These are phyloP conservation scores for Tupaia chinensis DNA, from an alignment of 2,113 vertebrate genomes.

Conservation along the genomic window DNA sequence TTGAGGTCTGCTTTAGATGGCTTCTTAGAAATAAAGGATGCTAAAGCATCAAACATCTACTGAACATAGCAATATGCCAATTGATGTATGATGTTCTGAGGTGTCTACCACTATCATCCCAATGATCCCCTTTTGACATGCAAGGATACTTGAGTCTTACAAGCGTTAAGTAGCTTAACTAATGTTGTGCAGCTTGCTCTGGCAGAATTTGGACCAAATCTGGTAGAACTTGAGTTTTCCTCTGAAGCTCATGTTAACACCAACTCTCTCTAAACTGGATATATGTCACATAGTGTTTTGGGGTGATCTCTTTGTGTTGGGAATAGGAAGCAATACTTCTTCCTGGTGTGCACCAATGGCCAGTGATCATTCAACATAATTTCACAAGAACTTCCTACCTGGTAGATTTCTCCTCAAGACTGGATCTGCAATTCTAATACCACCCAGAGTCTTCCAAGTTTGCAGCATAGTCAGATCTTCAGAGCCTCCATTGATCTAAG, in stretches of 20 bases:
- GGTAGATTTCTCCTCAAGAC: not conserved
- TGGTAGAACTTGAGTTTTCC: not conserved
- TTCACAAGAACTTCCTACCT: not conserved
- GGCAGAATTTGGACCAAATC: not conserved
- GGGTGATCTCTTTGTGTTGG: not conserved
- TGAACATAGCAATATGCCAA: not conserved
- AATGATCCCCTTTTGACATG: no score
- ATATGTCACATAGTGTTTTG: not conserved
- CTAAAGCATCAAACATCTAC: no score
- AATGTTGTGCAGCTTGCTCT: not conserved
- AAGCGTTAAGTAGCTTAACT: not conserved
- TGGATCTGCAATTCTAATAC: not conserved
- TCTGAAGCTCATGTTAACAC: not conserved
- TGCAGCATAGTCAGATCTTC: no score
- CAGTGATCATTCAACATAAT: no score
- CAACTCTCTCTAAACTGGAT: not conserved
- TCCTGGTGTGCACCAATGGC: not conserved
- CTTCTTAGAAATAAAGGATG: not conserved
- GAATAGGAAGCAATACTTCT: not conserved
- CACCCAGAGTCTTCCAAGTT: no score
- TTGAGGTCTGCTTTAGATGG: not conserved
- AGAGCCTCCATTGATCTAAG: no score
- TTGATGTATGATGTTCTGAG: accelerated
- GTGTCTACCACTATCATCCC: no score
- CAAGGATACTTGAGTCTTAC: not conserved